Base-by-base conservation (phyloP, 2,888 invertebrate species). In the Athripsodes cinereus region DNA sequence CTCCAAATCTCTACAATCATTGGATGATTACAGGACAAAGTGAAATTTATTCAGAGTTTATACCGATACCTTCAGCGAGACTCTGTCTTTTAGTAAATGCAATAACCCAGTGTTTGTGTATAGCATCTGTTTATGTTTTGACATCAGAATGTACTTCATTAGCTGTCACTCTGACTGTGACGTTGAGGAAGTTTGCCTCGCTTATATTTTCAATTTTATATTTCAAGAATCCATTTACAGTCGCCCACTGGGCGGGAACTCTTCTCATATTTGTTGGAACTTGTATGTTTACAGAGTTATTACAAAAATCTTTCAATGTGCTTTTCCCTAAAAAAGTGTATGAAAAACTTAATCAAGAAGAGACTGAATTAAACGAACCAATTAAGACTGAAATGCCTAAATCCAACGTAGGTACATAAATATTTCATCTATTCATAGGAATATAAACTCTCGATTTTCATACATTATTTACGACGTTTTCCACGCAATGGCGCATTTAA, bases 111-210 rank as follows among this genome's bases (percentile, higher is more conserved):
- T 90, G 26, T 46, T 13, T 88, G 64, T 92, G 91, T 70, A 89
- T 90, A 65, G 82, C 85, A 67, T 86, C 86, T 34, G 91, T 92
- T 2, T 92, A 88, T 68, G 78, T 83, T 49, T 74, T 91, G 66
- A 90, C 88, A 2, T 84, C 90, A 1, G 87, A 88, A 69, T 88
- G 87, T 69, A 76, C 86, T 1, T 88, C 90, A 1, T 73, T 92
- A 50, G 88, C 88, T 1, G 88, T 92, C 5, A 91, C 90, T 1
- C 74, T 92, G 65, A 87, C 92, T n/a, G 83, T 92, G 52, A 92
- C 92, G 0, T 72, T 91, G 53, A 74, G 91, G 50, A 92, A 92
- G 73, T 92, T 92, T 70, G 72, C 86, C 53, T 89, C 88, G 10
- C 74, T 92, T 48, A 72, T 91, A 40, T 82, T 92, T 66, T 90